Evolutionary conservation across 1,140 invertebrate species (phyloP).

Genomic region (Macrocentrus cingulum): DNA sequence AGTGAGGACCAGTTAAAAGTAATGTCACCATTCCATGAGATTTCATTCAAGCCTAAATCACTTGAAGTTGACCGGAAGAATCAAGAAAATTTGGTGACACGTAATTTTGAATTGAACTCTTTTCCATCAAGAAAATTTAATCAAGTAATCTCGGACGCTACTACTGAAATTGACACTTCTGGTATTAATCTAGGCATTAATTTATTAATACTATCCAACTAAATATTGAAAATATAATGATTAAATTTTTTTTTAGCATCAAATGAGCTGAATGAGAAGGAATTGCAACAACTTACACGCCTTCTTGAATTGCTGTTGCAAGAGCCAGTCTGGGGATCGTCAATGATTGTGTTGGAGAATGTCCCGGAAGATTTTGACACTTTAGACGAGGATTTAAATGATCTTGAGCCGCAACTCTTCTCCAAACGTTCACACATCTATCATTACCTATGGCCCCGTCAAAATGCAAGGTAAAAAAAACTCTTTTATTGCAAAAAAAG

Average conservation of each 20-base stretch:
- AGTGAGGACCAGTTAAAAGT: neutral
- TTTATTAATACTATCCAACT: too few relatives aligned
- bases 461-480: constrained; percentile 55
- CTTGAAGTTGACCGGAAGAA: constrained; percentile 10
- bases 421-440: constrained; percentile 63
- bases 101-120: too few relatives aligned
- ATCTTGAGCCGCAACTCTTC: constrained; percentile 26
- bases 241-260: constrained; percentile 9
- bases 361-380: constrained; percentile 7
- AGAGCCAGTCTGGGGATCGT: constrained; percentile 27
- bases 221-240: too few relatives aligned
- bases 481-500: neutral
- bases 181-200: too few relatives aligned
- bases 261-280: constrained; percentile 28
- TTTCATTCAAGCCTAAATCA: constrained; percentile 7
- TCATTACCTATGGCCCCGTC: constrained; percentile 65
- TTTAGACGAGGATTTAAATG: constrained; percentile 14
- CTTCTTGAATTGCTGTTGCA: constrained; percentile 35
- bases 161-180: too few relatives aligned
- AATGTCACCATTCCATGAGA: neutral
- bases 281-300: constrained; percentile 30
- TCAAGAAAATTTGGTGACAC: too few relatives aligned
- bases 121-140: too few relatives aligned
- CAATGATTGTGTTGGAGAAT: constrained; percentile 27
- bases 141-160: too few relatives aligned